A percentile compares a stretch with the other conserved stretches of the same genome.
These are phyloP conservation scores for Australoheros scitulus DNA, from an alignment of 2,113 vertebrate species.

Conservation along the genomic window DNA sequence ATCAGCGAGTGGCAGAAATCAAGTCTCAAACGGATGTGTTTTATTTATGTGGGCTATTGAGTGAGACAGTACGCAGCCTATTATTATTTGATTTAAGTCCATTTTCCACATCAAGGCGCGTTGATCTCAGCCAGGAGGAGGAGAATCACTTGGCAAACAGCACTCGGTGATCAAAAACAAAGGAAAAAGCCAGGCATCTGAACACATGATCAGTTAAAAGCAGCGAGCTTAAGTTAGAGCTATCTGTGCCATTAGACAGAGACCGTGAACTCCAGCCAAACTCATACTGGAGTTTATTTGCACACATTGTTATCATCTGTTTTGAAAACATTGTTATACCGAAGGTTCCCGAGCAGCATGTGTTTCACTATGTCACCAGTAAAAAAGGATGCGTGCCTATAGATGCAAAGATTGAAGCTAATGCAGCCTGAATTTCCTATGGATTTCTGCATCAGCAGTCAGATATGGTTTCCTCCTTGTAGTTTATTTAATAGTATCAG, in stretches of 20 bases:
- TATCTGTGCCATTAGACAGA: neutral
- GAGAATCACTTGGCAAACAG: constrained; percentile 43
- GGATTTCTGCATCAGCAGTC: neutral
- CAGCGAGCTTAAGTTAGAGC: neutral
- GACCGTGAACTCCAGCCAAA: neutral
- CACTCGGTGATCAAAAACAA: constrained; percentile 27
- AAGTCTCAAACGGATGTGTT: constrained; percentile 8
- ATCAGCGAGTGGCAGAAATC: constrained; percentile 4
- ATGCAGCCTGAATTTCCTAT: neutral
- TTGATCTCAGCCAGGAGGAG: constrained; percentile 30
- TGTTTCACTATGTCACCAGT: neutral
- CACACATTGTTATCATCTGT: neutral
- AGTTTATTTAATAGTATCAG: neutral
- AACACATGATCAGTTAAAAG: constrained; percentile 20
- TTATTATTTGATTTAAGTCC: constrained; percentile 53
- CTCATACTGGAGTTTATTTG: neutral
- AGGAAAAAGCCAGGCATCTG: constrained; percentile 4
- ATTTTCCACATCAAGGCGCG: constrained; percentile 37
- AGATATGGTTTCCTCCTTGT: neutral
- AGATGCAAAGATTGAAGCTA: neutral
- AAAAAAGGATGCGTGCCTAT: neutral
- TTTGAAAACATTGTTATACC: neutral
- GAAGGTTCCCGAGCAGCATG: neutral
- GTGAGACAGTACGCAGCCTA: neutral
- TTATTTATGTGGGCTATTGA: constrained; percentile 31